Conservation (phyloP, 1,140 invertebrate genomes). For the Paracyclopina nana region DNA sequence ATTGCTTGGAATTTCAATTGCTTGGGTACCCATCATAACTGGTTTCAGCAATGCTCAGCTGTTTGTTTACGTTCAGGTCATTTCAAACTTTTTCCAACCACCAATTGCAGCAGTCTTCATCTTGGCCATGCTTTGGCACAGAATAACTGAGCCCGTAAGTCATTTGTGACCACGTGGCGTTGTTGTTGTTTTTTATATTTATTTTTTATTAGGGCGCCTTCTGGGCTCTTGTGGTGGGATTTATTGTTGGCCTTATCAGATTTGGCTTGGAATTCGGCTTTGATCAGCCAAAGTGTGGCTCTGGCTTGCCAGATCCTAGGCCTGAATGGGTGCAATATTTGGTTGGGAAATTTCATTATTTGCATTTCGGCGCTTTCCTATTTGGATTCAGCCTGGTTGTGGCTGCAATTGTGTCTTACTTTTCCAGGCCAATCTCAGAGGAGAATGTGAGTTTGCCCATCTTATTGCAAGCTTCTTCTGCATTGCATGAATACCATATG, state of each 20-base stretch:
- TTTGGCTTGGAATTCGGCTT: slow-evolving; percentile 14
- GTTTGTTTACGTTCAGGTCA: slow-evolving; percentile 35
- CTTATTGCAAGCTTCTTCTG: slow-evolving; percentile 21
- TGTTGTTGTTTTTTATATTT: too few species aligned
- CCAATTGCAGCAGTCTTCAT: slow-evolving; percentile 35
- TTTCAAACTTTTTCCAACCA: slow-evolving; percentile 33
- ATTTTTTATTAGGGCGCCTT: too few species aligned
- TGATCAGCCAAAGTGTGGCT: not conserved
- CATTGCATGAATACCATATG: too few species aligned
- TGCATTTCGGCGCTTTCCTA: slow-evolving; percentile 30
- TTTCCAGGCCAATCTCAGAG: slow-evolving; percentile 27
- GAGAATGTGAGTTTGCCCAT: slow-evolving; percentile 19
- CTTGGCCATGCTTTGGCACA: slow-evolving; percentile 29
- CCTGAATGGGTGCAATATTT: slow-evolving; percentile 25
- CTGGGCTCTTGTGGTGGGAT: slow-evolving; percentile 30
- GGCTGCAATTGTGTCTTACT: slow-evolving; percentile 26
- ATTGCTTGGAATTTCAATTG: slow-evolving; percentile 31
- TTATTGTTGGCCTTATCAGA: slow-evolving; percentile 27
- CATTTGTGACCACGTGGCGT: too few species aligned
- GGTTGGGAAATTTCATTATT: slow-evolving; percentile 30
- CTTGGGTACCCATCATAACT: slow-evolving; percentile 35
- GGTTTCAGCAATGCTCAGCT: slow-evolving; percentile 25
- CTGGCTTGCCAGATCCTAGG: too few species aligned
- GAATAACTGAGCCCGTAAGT: slow-evolving; percentile 34
- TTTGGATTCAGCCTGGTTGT: slow-evolving; percentile 27